These are phyloP conservation scores for Lysandra bellargus DNA, from an alignment of 2,888 invertebrate genomes.

Conservation along the genomic window DNA sequence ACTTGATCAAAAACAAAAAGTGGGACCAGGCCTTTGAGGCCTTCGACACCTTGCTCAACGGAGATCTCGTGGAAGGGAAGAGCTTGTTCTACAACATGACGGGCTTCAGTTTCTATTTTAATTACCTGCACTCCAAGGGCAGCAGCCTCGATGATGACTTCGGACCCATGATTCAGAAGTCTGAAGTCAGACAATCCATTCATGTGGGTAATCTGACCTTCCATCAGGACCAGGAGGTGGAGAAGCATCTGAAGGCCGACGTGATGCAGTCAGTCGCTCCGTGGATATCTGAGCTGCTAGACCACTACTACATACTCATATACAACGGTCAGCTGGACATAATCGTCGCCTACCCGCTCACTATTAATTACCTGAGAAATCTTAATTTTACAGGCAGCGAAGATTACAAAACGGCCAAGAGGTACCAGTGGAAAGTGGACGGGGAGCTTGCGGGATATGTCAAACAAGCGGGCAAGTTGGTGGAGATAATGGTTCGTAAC, in stretches of 20 bases:
- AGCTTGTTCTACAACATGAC: constrained; percentile 87
- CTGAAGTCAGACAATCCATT: constrained; percentile 84
- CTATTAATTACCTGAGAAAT: constrained; percentile 87
- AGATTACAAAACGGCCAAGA: constrained; percentile 83
- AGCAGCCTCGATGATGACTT: constrained; percentile 75
- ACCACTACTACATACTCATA: constrained; percentile 86
- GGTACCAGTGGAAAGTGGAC: constrained; percentile 85
- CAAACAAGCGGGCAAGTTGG: constrained; percentile 85
- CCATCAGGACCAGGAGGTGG: constrained; percentile 83
- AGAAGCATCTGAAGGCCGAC: constrained; percentile 85
- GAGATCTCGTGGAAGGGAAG: constrained; percentile 80
- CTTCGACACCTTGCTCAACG: constrained; percentile 86
- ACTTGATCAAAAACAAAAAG: constrained; percentile 82
- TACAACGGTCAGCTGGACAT: constrained; percentile 96
- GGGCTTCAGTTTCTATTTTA: constrained; percentile 88
- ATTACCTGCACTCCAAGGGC: constrained; percentile 84
- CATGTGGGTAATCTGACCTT: constrained; percentile 92
- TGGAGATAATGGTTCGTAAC: constrained; percentile 87
- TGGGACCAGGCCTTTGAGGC: constrained; percentile 86
- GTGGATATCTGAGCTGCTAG: constrained; percentile 84
- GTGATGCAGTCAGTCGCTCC: constrained; percentile 90
- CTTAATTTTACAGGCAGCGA: constrained; percentile 85
- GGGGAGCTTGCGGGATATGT: constrained; percentile 87
- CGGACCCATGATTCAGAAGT: constrained; percentile 82
- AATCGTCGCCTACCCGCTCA: constrained; percentile 93